Percentiles rank a stretch among this genome's conserved stretches.
Conservation (phyloP, 2,797 vertebrate species). For the Periophthalmus magnuspinnatus region DNA sequence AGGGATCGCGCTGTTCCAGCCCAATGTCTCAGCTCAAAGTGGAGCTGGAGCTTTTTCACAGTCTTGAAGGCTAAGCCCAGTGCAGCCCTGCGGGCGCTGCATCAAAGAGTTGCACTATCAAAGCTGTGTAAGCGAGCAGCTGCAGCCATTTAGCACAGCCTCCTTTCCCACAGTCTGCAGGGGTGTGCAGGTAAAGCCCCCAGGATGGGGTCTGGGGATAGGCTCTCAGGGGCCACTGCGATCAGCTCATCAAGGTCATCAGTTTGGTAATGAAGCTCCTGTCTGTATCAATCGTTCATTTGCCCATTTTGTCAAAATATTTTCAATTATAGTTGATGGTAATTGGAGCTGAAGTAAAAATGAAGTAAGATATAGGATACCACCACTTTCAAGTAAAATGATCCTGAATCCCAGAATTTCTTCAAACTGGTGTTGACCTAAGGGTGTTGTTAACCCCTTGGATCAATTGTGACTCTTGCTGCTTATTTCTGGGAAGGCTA, state of each 20-base stretch:
- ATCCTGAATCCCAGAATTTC: not conserved
- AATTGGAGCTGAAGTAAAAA: not conserved
- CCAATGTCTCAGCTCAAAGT: constrained; percentile 41
- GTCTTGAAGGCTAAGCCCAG: constrained; percentile 54
- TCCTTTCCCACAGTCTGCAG: constrained; percentile 37
- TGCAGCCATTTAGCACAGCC: constrained; percentile 45
- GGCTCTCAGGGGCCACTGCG: not conserved
- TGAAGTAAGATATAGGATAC: not conserved
- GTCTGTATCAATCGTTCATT: not conserved
- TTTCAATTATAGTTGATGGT: not conserved
- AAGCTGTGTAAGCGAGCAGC: constrained; percentile 57
- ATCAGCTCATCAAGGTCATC: constrained; percentile 15
- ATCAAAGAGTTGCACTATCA: constrained; percentile 58
- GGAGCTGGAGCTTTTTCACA: constrained; percentile 44
- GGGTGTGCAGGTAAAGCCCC: constrained; percentile 37
- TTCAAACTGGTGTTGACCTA: not conserved
- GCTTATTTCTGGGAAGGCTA: constrained; percentile 4
- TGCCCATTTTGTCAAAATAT: not conserved
- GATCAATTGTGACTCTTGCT: not conserved
- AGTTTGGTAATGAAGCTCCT: not conserved
- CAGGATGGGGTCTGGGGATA: not conserved
- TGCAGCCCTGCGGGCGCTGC: constrained; percentile 49
- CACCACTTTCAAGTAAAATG: not conserved
- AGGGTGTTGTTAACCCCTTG: not conserved
- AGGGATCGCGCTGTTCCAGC: constrained; percentile 34